These are phyloP conservation scores for Synanceia verrucosa DNA, from an alignment of 2,797 vertebrate species.

Conservation along the genomic window DNA sequence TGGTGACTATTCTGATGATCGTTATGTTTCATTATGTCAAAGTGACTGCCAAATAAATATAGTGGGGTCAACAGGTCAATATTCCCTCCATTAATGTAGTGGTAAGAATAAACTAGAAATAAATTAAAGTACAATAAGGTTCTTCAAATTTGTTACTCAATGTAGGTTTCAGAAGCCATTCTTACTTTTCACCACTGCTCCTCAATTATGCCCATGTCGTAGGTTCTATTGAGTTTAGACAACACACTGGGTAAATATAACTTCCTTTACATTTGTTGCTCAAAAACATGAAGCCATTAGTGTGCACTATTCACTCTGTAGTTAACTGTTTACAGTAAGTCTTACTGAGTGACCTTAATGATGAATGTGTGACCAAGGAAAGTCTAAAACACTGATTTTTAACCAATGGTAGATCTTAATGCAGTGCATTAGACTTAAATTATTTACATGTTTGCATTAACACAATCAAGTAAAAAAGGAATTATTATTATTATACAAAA, in stretches of 20 bases:
- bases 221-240: not conserved
- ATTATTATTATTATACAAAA: not conserved
- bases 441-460: not conserved
- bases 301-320: not conserved
- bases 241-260: not conserved
- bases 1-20: not conserved
- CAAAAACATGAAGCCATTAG: not conserved
- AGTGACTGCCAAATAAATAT: not conserved
- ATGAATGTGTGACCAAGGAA: not conserved
- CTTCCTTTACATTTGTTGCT: not conserved
- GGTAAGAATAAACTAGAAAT: not conserved
- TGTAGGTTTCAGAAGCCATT: not conserved
- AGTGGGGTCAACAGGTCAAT: not conserved
- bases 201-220: not conserved
- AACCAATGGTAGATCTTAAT: not conserved
- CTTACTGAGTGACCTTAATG: not conserved
- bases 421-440: not conserved
- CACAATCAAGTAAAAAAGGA: not conserved
- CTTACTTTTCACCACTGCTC: not conserved
- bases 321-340: not conserved
- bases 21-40: not conserved
- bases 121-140: not conserved
- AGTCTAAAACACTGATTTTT: not conserved
- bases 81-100: not conserved
- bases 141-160: not conserved